Percentiles rank a stretch among this genome's conserved stretches.
These are phyloP conservation scores for Spodoptera litura DNA, from an alignment of 1,140 invertebrate genomes.

Conservation along the genomic window DNA sequence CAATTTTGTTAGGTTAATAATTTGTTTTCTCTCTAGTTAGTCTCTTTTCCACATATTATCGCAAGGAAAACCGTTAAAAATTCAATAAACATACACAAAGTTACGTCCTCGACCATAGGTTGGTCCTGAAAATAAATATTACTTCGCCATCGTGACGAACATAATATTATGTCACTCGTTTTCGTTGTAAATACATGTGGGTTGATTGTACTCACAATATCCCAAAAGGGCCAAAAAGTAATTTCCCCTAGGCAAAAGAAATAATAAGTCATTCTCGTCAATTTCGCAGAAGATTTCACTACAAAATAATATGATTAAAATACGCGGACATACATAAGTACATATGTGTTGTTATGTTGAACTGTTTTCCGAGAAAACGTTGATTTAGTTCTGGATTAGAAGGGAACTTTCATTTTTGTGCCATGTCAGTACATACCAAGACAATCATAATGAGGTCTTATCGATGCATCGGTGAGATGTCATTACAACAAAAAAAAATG, in stretches of 20 bases:
- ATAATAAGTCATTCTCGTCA: conserved; percentile 63
- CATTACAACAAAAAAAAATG: too few relatives aligned
- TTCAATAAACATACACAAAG: not conserved
- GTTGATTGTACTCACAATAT: conserved; percentile 44
- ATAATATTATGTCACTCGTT: conserved; percentile 19
- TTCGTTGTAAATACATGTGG: conserved; percentile 34
- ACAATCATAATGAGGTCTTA: too few relatives aligned
- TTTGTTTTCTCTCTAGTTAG: too few relatives aligned
- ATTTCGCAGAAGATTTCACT: conserved; percentile 56
- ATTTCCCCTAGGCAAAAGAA: conserved; percentile 60
- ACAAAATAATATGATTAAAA: conserved; percentile 65
- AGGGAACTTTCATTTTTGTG: too few relatives aligned
- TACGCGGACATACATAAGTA: conserved; percentile 7
- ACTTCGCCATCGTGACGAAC: conserved; percentile 5
- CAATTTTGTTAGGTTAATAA: too few relatives aligned
- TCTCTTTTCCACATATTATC: too few relatives aligned
- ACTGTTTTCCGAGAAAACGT: too few relatives aligned
- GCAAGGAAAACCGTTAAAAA: too few relatives aligned
- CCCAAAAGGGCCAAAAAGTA: conserved; percentile 53
- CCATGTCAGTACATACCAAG: too few relatives aligned
- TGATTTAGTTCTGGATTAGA: too few relatives aligned
- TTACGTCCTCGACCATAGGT: not conserved
- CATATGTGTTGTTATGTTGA: too few relatives aligned
- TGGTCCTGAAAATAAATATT: conserved; percentile 9
- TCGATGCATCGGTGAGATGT: too few relatives aligned